Conservation (phyloP, 2,888 invertebrate species). For the Autographa pulchrina region DNA sequence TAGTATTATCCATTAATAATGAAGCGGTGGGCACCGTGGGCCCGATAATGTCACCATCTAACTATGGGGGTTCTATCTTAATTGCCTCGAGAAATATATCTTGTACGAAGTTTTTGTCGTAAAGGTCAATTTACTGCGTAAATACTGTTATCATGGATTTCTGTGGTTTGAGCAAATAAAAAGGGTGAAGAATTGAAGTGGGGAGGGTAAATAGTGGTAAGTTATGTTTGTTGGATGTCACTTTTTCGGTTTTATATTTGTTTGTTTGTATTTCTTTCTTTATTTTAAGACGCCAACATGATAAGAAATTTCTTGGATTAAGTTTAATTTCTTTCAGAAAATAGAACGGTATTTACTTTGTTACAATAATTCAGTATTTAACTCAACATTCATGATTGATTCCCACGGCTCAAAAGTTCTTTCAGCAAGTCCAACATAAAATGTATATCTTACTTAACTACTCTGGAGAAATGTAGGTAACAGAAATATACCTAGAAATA, state of each 20-base stretch:
- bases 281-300: no score
- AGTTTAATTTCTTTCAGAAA: no score
- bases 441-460: no score
- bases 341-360: no score
- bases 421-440: no score
- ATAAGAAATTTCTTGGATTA: no score
- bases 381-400: no score
- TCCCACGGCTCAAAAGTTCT: no score
- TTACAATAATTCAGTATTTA: no score
- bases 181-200: neutral
- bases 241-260: neutral
- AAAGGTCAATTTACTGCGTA: slow-evolving; percentile 15
- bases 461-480: no score
- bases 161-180: slow-evolving; percentile 4
- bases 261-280: neutral
- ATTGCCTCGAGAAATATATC: slow-evolving; percentile 68
- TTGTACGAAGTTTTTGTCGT: slow-evolving; percentile 28
- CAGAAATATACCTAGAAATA: neutral
- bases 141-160: slow-evolving; percentile 14
- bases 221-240: neutral
- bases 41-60: slow-evolving; percentile 68
- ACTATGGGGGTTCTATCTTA: slow-evolving; percentile 78
- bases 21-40: slow-evolving; percentile 57
- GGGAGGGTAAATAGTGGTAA: neutral
- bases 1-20: slow-evolving; percentile 73